phyloP scores from a whole-genome alignment of 2,888 invertebrate genomes.

The Leucophenga maculata region DNA sequence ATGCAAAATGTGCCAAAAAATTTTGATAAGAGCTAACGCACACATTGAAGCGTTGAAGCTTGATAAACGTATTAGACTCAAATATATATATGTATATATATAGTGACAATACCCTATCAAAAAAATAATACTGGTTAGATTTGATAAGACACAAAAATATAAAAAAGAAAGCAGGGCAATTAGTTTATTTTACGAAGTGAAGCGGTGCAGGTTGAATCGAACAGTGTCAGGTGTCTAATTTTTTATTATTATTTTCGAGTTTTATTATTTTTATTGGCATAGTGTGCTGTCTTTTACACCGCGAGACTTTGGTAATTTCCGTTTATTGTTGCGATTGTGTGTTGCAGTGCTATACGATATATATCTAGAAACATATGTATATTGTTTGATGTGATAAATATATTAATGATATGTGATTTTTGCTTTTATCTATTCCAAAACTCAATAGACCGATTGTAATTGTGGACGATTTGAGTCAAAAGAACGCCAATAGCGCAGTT shows the following conservation, averaged over 20 bases:
- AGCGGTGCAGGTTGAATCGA: conserved; percentile 19
- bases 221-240: too few relatives aligned
- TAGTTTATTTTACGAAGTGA: conserved; percentile 40
- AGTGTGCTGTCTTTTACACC: neutral
- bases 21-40: neutral
- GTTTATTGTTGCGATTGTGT: conserved; percentile 28
- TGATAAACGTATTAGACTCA: neutral
- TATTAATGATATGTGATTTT: neutral
- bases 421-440: neutral
- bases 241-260: too few relatives aligned
- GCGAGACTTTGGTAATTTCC: conserved; percentile 36
- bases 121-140: neutral
- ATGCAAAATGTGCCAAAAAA: conserved; percentile 20
- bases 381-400: too few relatives aligned
- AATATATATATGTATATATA: neutral
- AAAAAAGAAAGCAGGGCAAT: conserved; percentile 26
- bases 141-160: neutral
- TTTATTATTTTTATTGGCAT: too few relatives aligned
- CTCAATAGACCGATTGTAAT: conserved; percentile 66
- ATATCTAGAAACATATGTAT: too few relatives aligned
- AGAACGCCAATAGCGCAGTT: conserved; percentile 30
- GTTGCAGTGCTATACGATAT: too few relatives aligned
- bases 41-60: neutral
- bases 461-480: conserved; percentile 65
- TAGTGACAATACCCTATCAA: neutral